These are phyloP conservation scores for Rhynchonema sp. DNA, from an alignment of 2,888 invertebrate species.

Conservation along the genomic window DNA sequence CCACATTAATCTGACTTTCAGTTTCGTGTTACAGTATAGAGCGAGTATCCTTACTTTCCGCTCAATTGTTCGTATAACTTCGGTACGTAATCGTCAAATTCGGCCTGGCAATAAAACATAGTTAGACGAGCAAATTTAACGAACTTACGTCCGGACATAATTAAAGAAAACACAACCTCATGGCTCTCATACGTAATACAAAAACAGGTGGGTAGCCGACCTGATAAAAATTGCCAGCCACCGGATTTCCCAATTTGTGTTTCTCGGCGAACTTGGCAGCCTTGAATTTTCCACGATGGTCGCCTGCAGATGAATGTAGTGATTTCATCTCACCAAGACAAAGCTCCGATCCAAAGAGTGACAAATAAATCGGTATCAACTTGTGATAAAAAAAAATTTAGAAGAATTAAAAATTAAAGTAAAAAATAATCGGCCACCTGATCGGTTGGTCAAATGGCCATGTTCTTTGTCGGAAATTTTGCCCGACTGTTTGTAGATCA, in stretches of 20 bases:
- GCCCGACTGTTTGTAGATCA: conserved; percentile 50
- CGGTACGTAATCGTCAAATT: conserved; percentile 72
- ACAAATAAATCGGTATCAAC: too few species aligned
- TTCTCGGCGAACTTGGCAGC: conserved; percentile 56
- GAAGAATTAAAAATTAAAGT: too few species aligned
- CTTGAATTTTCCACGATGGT: conserved; percentile 43
- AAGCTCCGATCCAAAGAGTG: too few species aligned
- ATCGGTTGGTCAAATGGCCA: conserved; percentile 27
- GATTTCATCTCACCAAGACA: too few species aligned
- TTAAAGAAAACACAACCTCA: not conserved
- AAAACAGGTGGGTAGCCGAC: conserved; percentile 3
- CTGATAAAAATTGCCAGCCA: conserved; percentile 63
- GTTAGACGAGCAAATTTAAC: not conserved
- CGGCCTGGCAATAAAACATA: conserved; percentile 39
- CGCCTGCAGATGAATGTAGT: conserved; percentile 26
- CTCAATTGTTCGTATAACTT: conserved; percentile 58
- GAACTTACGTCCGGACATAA: not conserved
- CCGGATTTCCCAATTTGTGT: conserved; percentile 52
- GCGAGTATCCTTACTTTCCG: too few species aligned
- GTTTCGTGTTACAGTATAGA: too few species aligned
- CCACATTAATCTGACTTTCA: too few species aligned
- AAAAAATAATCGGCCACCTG: too few species aligned
- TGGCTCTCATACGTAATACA: not conserved
- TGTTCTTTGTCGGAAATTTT: conserved; percentile 28
- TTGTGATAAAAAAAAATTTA: too few species aligned